Conservation (phyloP, 2,113 vertebrate species). For the Oryzias woworae region DNA sequence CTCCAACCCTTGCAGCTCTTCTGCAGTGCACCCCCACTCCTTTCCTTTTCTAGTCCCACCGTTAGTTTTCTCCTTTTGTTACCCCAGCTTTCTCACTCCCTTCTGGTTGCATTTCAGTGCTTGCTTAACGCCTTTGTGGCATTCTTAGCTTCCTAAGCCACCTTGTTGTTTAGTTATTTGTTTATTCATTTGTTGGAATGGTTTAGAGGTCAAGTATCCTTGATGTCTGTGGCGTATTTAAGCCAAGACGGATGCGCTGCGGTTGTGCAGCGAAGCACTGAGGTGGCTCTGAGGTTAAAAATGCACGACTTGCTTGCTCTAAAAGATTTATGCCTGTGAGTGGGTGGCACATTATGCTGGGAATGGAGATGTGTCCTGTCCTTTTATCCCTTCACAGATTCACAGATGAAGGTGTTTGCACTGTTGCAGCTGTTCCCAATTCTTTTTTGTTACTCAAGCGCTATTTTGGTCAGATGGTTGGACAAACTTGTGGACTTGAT, state of each 20-base stretch:
- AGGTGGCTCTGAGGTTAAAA: conserved; percentile 66
- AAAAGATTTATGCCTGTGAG: conserved; percentile 72
- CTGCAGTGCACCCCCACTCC: conserved; percentile 65
- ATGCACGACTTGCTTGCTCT: conserved; percentile 62
- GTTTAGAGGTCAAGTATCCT: conserved; percentile 76
- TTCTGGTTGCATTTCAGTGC: conserved; percentile 41
- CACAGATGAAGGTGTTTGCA: conserved; percentile 7
- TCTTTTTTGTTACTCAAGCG: too few relatives aligned
- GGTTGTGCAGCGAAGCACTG: conserved; percentile 61
- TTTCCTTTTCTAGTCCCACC: conserved; percentile 39
- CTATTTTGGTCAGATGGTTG: too few relatives aligned
- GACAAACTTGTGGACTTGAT: too few relatives aligned
- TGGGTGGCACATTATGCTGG: conserved; percentile 53
- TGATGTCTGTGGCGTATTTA: conserved; percentile 60
- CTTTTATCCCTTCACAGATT: conserved; percentile 37
- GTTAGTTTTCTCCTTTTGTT: conserved; percentile 26
- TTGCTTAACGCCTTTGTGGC: conserved; percentile 27
- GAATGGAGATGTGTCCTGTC: conserved; percentile 46
- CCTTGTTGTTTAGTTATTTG: conserved; percentile 35
- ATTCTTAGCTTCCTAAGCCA: conserved; percentile 9
- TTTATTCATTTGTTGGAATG: conserved; percentile 47
- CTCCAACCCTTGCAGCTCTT: conserved; percentile 60
- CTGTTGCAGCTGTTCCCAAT: too few relatives aligned
- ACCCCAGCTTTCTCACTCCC: conserved; percentile 40
- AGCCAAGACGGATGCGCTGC: conserved; percentile 63